These are phyloP conservation scores for Poecile atricapillus DNA, from an alignment of 2,113 vertebrate genomes.

Conservation along the genomic window DNA sequence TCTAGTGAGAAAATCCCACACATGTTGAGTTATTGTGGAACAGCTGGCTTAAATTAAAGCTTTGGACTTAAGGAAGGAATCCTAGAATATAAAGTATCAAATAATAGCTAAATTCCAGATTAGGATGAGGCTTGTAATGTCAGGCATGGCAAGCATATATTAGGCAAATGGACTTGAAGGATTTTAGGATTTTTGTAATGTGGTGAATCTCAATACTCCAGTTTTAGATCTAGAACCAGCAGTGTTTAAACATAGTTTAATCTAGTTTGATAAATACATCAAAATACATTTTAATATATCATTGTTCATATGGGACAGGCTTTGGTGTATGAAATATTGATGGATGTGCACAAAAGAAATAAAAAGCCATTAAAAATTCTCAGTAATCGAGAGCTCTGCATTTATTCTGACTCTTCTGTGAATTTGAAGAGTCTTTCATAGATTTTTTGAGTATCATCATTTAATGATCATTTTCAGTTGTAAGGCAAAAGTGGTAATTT, in stretches of 20 bases:
- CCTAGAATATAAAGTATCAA: not conserved
- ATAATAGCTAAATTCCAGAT: constrained; percentile 19
- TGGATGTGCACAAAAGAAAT: not conserved
- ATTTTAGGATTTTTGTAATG: not conserved
- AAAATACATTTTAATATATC: not conserved
- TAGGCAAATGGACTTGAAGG: not conserved
- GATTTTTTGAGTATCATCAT: not conserved
- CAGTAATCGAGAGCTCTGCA: not conserved
- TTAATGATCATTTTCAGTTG: not conserved
- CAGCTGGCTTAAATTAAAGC: constrained; percentile 31
- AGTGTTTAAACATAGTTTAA: not conserved
- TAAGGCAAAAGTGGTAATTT: not conserved
- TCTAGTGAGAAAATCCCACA: constrained; percentile 10
- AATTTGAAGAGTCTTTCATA: not conserved
- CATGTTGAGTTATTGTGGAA: not conserved
- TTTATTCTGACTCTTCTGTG: not conserved
- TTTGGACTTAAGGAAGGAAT: constrained; percentile 13
- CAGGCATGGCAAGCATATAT: not conserved
- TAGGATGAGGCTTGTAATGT: not conserved
- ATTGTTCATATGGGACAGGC: not conserved
- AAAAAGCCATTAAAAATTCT: not conserved
- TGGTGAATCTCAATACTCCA: not conserved
- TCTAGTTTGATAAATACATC: not conserved
- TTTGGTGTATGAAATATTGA: not conserved
- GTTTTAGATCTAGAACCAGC: not conserved